Evolutionary conservation across 2,113 vertebrate genomes (phyloP).

Genomic region (Acanthisitta chloris): DNA sequence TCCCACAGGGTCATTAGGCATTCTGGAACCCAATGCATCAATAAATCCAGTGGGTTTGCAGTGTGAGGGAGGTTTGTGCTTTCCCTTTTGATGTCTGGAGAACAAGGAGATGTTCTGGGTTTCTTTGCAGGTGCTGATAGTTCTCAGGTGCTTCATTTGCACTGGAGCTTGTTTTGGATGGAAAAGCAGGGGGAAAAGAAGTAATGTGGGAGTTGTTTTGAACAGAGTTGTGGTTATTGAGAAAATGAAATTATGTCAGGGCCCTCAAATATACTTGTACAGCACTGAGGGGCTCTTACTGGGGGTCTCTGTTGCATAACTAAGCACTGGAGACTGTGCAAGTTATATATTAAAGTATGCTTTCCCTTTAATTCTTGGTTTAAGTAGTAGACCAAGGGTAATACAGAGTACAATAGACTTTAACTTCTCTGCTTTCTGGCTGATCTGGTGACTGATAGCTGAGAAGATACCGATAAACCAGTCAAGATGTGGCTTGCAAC

Average conservation of each 20-base stretch:
- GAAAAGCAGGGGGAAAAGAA: neutral
- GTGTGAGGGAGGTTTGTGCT: neutral
- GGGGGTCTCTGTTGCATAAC: neutral
- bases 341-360: neutral
- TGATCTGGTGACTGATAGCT: neutral
- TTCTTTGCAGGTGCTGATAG: neutral
- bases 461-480: neutral
- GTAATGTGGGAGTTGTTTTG: neutral
- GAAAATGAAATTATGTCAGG: neutral
- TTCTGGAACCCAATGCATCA: neutral
- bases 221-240: neutral
- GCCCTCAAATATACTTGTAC: neutral
- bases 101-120: fast-evolving
- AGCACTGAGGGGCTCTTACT: neutral
- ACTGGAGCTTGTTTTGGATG: neutral
- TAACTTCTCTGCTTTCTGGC: neutral
- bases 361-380: neutral
- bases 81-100: neutral
- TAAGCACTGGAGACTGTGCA: neutral
- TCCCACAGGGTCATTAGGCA: neutral
- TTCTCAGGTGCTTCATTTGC: neutral
- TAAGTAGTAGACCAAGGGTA: neutral
- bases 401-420: no score
- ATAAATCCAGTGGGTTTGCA: neutral
- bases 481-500: neutral